These are phyloP conservation scores for Calidris pygmaea DNA, from an alignment of 2,113 vertebrate genomes.

Conservation along the genomic window DNA sequence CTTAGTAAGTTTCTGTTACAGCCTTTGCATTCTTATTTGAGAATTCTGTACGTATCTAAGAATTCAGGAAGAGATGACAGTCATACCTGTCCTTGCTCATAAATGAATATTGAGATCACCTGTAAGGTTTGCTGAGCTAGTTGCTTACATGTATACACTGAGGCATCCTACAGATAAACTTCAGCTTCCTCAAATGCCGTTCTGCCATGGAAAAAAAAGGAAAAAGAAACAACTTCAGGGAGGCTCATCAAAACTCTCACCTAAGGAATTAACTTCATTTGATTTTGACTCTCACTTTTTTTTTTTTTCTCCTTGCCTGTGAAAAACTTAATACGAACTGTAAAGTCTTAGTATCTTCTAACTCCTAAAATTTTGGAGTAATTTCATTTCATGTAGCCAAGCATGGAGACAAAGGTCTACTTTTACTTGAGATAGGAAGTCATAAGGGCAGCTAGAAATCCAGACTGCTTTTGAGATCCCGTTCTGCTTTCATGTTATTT, in stretches of 20 bases:
- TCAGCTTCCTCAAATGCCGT: background rate
- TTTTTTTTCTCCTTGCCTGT: background rate
- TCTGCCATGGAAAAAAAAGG: background rate
- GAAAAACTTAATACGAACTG: background rate
- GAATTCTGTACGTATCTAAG: background rate
- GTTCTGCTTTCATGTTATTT: background rate
- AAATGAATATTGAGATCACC: background rate
- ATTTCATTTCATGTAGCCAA: background rate
- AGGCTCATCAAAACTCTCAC: background rate
- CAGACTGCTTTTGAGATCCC: background rate
- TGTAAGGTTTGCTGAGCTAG: background rate
- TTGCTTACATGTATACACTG: background rate
- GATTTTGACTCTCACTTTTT: fast-evolving
- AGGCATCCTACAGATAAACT: background rate
- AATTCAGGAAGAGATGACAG: background rate
- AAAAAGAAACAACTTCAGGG: background rate
- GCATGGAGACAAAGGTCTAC: background rate
- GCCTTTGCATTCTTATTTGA: background rate
- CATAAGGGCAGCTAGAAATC: background rate
- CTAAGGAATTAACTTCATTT: background rate
- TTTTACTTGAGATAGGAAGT: background rate
- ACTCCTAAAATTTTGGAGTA: background rate
- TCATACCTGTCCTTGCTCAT: background rate
- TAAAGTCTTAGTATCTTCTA: background rate
- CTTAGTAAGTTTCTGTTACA: background rate